Conservation (phyloP, 2,888 invertebrate species). For the Cantharis flavilabris region DNA sequence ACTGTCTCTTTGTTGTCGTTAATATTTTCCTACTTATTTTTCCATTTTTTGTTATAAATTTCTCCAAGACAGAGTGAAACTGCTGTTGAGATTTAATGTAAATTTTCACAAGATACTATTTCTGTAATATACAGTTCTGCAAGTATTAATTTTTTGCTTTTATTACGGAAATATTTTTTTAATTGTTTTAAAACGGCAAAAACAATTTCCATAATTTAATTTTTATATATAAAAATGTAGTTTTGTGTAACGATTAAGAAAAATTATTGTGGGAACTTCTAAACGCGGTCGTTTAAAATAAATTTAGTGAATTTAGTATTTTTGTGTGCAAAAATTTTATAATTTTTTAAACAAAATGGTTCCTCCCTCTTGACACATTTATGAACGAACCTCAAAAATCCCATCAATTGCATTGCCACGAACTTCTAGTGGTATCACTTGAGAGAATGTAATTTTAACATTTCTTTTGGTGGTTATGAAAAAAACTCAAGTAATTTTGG, state of each 20-base stretch:
- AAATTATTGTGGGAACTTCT: background rate
- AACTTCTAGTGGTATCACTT: background rate
- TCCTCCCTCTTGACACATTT: background rate
- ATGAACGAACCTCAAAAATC: background rate
- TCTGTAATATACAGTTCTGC: background rate
- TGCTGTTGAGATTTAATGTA: background rate
- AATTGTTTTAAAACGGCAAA: background rate
- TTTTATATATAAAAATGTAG: background rate
- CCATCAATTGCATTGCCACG: background rate
- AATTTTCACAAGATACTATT: background rate
- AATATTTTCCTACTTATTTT: too few relatives aligned
- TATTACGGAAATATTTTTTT: background rate
- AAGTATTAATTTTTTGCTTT: background rate
- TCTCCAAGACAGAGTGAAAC: background rate
- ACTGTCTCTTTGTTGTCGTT: too few relatives aligned
- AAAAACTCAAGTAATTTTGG: background rate
- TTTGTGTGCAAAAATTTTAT: background rate
- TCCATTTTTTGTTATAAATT: background rate
- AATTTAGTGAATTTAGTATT: background rate
- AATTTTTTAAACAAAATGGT: background rate
- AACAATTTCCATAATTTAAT: background rate
- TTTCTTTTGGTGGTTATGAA: background rate
- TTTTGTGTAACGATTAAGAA: background rate
- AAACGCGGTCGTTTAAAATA: background rate
- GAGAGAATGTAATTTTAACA: too few relatives aligned